A percentile compares a stretch with the other conserved stretches of the same genome.
Evolutionary conservation across 2,113 vertebrate genomes (phyloP).

Genomic region (Rhombomys opimus): DNA sequence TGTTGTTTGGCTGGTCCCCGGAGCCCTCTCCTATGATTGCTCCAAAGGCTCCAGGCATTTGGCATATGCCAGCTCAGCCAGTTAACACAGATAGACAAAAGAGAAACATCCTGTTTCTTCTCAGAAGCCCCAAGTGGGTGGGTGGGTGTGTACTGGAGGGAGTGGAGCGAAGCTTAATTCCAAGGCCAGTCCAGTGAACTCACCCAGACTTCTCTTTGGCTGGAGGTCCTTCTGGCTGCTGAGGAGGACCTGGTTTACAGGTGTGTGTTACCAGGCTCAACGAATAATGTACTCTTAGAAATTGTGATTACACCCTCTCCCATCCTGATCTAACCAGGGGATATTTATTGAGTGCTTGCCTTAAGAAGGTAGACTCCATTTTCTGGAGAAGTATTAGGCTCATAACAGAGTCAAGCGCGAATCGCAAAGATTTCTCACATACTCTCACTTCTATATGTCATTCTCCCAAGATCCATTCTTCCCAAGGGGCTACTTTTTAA

Average conservation of each 20-base stretch:
- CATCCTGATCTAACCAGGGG: neutral
- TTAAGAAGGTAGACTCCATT: neutral
- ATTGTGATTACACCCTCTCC: neutral
- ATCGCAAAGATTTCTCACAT: neutral
- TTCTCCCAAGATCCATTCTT: neutral
- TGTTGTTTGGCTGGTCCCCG: slow-evolving; percentile 39
- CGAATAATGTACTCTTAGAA: neutral
- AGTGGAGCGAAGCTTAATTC: neutral
- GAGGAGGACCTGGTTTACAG: neutral
- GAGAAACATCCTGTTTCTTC: slow-evolving; percentile 61
- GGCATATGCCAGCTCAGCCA: slow-evolving; percentile 43
- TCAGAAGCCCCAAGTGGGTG: neutral
- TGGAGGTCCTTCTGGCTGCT: neutral
- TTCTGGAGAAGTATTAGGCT: slow-evolving; percentile 37
- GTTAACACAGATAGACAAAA: slow-evolving; percentile 62
- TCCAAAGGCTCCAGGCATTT: slow-evolving; percentile 46
- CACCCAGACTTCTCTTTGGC: neutral
- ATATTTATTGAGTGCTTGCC: neutral
- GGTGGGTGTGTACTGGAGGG: neutral
- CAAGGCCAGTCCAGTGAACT: neutral
- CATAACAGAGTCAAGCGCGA: neutral
- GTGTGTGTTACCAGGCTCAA: neutral
- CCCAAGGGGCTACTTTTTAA: neutral
- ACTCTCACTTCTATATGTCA: rapidly evolving
- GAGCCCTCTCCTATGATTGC: slow-evolving; percentile 53